Evolutionary conservation across 2,113 vertebrate genomes (phyloP).

Genomic region (Microcebus jonahi): DNA sequence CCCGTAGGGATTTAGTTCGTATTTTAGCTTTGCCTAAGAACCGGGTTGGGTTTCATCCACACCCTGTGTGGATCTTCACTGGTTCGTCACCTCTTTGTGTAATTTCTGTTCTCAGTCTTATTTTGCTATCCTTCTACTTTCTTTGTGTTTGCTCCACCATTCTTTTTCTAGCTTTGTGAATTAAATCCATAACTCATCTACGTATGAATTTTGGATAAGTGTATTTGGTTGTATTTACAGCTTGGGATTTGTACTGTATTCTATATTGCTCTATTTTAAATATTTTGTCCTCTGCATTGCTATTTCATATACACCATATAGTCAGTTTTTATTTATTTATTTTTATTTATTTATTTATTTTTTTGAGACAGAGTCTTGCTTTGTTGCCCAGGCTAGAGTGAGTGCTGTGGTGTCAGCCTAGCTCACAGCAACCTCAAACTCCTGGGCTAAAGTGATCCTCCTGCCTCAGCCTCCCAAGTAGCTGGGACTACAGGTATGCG

Average conservation of each 20-base stretch:
- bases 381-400: too few species aligned
- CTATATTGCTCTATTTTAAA: not conserved
- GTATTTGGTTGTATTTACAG: not conserved
- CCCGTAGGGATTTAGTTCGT: not conserved
- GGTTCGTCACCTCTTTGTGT: not conserved
- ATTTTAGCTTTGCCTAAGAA: not conserved
- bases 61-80: not conserved
- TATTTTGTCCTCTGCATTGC: not conserved
- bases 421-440: too few species aligned
- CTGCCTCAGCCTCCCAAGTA: too few species aligned
- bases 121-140: not conserved
- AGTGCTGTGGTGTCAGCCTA: too few species aligned
- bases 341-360: too few species aligned
- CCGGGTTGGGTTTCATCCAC: not conserved
- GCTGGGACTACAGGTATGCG: too few species aligned
- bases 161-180: not conserved
- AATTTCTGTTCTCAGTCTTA: not conserved
- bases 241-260: not conserved
- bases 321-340: not conserved
- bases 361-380: too few species aligned
- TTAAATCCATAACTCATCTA: not conserved
- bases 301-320: not conserved
- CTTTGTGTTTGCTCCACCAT: not conserved
- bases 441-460: too few species aligned
- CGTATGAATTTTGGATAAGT: not conserved